phyloP scores from a whole-genome alignment of 2,797 vertebrate genomes.

The Clarias laeviceps region DNA sequence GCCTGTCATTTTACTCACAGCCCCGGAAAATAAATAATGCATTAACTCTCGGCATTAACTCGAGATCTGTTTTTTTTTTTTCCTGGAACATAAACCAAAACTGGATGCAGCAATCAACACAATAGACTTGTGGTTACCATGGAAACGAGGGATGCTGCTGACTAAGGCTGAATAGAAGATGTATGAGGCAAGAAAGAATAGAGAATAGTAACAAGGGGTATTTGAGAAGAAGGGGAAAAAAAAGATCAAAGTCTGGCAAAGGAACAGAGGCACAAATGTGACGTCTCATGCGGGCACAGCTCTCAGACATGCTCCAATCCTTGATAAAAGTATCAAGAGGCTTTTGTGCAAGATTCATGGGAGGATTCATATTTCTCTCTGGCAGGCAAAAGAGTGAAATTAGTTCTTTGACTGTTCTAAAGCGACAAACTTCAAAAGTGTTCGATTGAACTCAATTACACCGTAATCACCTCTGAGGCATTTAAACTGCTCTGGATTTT shows the following conservation, averaged over 20 bases:
- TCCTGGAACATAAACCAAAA: conserved; percentile 8
- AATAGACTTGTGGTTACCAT: conserved; percentile 30
- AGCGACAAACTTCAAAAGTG: conserved; percentile 14
- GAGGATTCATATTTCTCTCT: conserved; percentile 1
- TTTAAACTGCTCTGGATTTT: not conserved
- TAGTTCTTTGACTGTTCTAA: not conserved
- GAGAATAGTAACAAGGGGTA: not conserved
- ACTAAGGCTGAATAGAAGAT: conserved; percentile 39
- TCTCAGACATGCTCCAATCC: not conserved
- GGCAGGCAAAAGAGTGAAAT: not conserved
- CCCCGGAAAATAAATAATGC: conserved; percentile 35
- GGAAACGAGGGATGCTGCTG: conserved; percentile 39
- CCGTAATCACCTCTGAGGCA: conserved; percentile 1
- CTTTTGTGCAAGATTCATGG: not conserved
- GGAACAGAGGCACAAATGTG: conserved; percentile 7
- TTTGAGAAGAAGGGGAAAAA: not conserved
- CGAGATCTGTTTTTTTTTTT: conserved; percentile 12
- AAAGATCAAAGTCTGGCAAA: conserved; percentile 8
- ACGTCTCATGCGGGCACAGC: not conserved
- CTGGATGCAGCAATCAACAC: conserved; percentile 20
- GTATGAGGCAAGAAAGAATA: conserved; percentile 10
- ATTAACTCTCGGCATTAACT: conserved; percentile 26
- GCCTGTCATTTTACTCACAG: conserved; percentile 35
- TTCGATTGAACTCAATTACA: conserved; percentile 14
- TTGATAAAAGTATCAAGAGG: conserved; percentile 8